Conservation (phyloP, 2,888 invertebrate species). For the Lagria hirta region DNA sequence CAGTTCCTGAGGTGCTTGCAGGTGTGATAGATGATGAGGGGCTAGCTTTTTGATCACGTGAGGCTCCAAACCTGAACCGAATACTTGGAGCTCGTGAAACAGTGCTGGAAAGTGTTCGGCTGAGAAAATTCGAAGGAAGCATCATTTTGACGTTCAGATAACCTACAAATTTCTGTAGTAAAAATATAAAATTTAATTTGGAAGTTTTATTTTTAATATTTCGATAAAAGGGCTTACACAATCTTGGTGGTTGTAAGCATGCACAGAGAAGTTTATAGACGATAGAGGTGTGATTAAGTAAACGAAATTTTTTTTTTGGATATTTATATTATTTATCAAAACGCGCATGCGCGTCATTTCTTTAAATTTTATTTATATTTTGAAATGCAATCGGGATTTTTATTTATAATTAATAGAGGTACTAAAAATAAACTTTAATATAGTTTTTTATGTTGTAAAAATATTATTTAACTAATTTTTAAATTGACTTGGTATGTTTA, state of each 20-base stretch:
- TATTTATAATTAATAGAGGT: too few species aligned
- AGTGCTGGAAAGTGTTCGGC: conserved; percentile 41
- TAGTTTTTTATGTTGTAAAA: too few species aligned
- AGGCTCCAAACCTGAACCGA: conserved; percentile 49
- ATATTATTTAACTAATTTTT: too few species aligned
- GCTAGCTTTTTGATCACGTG: conserved; percentile 37
- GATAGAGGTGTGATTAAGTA: background rate
- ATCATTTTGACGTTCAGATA: conserved; percentile 7
- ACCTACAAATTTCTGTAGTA: conserved; percentile 20
- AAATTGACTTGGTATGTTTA: too few species aligned
- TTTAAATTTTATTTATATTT: too few species aligned
- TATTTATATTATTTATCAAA: too few species aligned
- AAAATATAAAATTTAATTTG: background rate
- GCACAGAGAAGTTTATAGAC: background rate
- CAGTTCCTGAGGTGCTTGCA: conserved; percentile 1
- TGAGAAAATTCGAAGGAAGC: conserved; percentile 24
- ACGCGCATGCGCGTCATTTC: too few species aligned
- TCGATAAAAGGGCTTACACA: too few species aligned
- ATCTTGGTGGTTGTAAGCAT: background rate
- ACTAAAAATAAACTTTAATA: too few species aligned
- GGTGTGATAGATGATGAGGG: conserved; percentile 3
- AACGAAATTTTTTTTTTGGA: conserved; percentile 3
- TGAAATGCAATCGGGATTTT: too few species aligned
- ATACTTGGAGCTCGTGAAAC: conserved; percentile 39
- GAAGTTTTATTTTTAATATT: background rate